These are phyloP conservation scores for Lasaia peninsularis DNA, from an alignment of 1,140 invertebrate genomes.

Conservation along the genomic window DNA sequence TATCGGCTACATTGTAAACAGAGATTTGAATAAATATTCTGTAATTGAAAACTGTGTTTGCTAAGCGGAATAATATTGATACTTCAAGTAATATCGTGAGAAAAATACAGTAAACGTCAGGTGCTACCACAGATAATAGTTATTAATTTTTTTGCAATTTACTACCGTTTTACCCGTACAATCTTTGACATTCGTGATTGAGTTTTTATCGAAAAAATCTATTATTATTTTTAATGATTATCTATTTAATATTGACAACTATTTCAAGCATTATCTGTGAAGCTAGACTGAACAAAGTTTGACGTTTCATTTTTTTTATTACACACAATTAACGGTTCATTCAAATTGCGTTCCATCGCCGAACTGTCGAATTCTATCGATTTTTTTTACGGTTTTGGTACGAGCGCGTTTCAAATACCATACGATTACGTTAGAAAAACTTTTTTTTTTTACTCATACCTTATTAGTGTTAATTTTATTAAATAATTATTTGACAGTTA, in stretches of 20 bases:
- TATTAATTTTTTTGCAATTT: conserved; percentile 9
- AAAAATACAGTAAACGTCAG: neutral
- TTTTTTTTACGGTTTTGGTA: neutral
- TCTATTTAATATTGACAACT: neutral
- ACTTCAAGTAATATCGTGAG: conserved; percentile 8
- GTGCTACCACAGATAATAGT: neutral
- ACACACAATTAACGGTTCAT: neutral
- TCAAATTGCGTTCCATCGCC: neutral
- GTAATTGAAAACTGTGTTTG: conserved; percentile 4
- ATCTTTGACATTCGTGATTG: neutral
- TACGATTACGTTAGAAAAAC: too few relatives aligned
- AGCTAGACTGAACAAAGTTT: neutral
- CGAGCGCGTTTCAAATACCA: too few relatives aligned
- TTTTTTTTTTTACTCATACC: too few relatives aligned
- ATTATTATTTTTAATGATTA: neutral
- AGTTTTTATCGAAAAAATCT: neutral
- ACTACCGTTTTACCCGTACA: neutral
- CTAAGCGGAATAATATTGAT: neutral
- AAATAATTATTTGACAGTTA: too few relatives aligned
- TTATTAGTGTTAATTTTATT: too few relatives aligned
- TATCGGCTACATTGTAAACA: neutral
- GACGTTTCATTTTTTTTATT: neutral
- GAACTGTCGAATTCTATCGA: neutral
- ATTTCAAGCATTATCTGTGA: neutral
- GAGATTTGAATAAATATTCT: conserved; percentile 3